Base-by-base conservation (phyloP, 2,797 vertebrate genomes). In the Varecia variegata region DNA sequence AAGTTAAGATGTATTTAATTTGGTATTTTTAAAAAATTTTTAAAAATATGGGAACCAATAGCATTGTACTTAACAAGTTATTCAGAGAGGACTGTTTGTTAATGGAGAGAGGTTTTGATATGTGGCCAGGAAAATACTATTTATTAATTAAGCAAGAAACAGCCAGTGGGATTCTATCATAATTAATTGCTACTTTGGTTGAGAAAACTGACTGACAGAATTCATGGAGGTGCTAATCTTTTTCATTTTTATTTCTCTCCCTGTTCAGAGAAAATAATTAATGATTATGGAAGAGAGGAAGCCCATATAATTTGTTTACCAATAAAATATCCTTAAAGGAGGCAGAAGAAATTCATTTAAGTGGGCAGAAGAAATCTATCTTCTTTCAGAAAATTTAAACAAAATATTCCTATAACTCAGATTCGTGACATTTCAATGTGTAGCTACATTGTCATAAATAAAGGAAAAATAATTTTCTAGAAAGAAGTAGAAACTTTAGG, bases 361-460 rank as follows among this genome's bases (percentile, higher is more conserved):
- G 90, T 81, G 88, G 68, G 30, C 27, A 58, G 10, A 80, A 95
- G 40, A 92, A 81, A 70, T 67, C 58, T 30, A 1, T 87, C n/a
- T 89, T 86, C 43, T 50, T 94, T 56, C 4, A 45, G 56, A 73
- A 95, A 81, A 77, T 58, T 62, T 62, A 84, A 84, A 60, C 90
- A 89, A 71, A 88, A 74, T 88, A 12, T 25, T 58, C 25, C 25
- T 27, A 30, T 68, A 27, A 97, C 70, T 98, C 96, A 94, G 96
- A 97, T 96, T 90, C 73, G 88, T 45, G 32, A 93, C 86, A 91
- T 95, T 97, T 97, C 65, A 90, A 40, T 18, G 40, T 89, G 0
- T 87, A 71, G 47, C 27, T 6, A 1, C 96, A 97, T 95, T 97
- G 40, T 95, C 90, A 97, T 96, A 94, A 88, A 86, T 82, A 96